Conservation (phyloP, 2,797 vertebrate genomes). For the Phrynocephalus forsythii region DNA sequence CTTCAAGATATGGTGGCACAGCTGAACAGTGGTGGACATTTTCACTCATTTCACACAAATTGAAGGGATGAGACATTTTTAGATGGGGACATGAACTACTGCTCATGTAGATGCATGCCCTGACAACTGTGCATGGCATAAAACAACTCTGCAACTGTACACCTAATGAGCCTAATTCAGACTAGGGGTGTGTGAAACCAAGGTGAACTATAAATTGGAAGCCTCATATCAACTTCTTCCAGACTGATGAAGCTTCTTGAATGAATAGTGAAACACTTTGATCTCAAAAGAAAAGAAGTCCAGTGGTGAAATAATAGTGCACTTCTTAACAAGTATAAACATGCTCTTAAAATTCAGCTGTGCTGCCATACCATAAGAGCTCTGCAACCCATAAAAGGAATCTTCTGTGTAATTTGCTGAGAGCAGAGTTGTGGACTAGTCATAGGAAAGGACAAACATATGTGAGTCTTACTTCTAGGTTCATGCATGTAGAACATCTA, state of each 20-base stretch:
- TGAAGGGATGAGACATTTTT: neutral
- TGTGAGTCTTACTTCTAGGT: neutral
- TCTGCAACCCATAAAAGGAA: neutral
- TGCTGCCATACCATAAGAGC: neutral
- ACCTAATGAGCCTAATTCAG: no score
- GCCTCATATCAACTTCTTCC: no score
- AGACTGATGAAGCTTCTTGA: no score
- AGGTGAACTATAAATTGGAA: no score
- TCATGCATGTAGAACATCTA: neutral
- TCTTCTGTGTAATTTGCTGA: neutral
- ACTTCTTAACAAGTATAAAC: neutral
- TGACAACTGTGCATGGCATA: neutral
- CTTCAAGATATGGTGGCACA: no score
- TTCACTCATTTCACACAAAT: neutral
- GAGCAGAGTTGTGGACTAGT: neutral
- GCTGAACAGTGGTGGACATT: neutral
- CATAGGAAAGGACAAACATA: neutral
- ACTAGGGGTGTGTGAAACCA: no score
- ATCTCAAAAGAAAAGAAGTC: no score
- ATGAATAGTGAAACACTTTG: no score
- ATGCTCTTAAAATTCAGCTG: neutral
- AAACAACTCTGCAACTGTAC: neutral
- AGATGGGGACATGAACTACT: neutral
- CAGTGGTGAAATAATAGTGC: neutral
- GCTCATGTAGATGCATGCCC: neutral